phyloP scores from a whole-genome alignment of 2,113 vertebrate species.

The Cichladusa arquata region DNA sequence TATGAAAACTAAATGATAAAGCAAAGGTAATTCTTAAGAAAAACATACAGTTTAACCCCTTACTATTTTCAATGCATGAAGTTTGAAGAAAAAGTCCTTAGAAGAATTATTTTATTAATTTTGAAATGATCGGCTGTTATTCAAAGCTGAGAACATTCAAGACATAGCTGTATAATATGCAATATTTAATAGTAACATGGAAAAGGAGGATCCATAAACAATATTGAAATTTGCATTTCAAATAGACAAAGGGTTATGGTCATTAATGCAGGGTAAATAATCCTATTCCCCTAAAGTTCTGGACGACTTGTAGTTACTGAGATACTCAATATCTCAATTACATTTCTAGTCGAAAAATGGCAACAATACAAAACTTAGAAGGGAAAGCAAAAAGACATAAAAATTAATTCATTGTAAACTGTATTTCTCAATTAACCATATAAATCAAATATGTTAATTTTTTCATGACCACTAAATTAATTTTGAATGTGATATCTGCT shows the following conservation, averaged over 20 bases:
- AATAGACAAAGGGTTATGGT: neutral
- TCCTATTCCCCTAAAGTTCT: neutral
- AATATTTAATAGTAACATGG: neutral
- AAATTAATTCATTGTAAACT: neutral
- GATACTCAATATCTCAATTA: neutral
- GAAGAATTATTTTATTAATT: neutral
- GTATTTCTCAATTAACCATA: neutral
- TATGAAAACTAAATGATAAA: neutral
- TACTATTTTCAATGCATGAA: neutral
- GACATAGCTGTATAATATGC: neutral
- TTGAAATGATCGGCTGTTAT: neutral
- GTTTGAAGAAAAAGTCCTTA: neutral
- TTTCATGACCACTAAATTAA: neutral
- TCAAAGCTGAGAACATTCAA: neutral
- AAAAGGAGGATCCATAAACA: neutral
- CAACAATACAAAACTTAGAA: neutral
- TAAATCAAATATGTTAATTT: neutral
- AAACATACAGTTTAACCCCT: neutral
- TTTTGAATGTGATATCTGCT: neutral
- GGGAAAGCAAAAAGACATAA: neutral
- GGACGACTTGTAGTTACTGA: neutral
- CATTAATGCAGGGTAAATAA: neutral
- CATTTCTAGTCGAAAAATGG: neutral
- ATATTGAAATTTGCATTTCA: neutral
- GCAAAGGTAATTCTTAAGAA: neutral